Evolutionary conservation across 2,113 vertebrate species (phyloP).

Genomic region (Hippotragus niger): DNA sequence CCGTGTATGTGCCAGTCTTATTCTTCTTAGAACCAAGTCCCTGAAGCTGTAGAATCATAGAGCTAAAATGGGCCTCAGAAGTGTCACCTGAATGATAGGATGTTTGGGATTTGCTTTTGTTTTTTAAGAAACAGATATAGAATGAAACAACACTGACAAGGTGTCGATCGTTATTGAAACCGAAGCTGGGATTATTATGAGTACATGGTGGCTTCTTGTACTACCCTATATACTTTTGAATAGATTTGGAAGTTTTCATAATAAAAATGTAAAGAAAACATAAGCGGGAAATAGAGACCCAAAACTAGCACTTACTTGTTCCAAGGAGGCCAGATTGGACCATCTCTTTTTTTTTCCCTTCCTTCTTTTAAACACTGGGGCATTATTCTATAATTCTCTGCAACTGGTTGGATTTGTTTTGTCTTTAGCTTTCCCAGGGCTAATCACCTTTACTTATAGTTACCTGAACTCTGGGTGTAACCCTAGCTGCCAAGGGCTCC

Average conservation of each 20-base stretch:
- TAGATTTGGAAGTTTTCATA: background rate
- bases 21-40: background rate
- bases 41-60: background rate
- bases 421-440: background rate
- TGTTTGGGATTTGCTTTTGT: background rate
- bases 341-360: background rate
- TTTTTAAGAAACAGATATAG: background rate
- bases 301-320: background rate
- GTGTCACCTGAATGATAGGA: background rate
- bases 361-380: background rate
- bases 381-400: background rate
- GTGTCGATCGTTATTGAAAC: background rate
- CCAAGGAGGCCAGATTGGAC: background rate
- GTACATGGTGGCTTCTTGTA: background rate
- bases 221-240: background rate
- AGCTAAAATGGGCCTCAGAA: background rate
- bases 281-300: background rate
- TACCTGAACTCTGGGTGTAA: constrained; percentile 14
- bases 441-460: background rate
- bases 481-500: background rate
- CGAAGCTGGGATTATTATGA: background rate
- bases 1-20: background rate
- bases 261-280: background rate
- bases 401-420: background rate
- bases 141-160: background rate